Conservation (phyloP, 2,797 vertebrate genomes). For the Poecilia wingei region DNA sequence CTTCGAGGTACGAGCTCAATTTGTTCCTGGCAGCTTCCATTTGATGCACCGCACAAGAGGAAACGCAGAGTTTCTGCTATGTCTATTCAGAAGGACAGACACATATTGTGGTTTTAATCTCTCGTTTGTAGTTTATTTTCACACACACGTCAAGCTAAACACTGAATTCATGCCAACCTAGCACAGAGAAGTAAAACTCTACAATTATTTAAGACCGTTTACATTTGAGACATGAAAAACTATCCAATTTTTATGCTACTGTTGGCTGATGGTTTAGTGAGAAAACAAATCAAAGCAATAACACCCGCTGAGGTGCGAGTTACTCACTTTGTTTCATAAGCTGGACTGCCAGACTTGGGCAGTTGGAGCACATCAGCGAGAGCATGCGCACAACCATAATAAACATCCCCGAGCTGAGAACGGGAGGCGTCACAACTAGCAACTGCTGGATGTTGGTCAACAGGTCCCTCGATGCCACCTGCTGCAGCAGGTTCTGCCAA, state of each 20-base stretch:
- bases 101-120: conserved; percentile 11
- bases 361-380: conserved; percentile 99
- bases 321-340: conserved; percentile 99
- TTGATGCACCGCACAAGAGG: conserved; percentile 96
- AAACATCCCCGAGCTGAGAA: conserved; percentile 99
- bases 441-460: conserved; percentile 98
- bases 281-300: neutral
- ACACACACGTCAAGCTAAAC: neutral
- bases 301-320: neutral
- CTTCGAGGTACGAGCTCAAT: conserved; percentile 98
- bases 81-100: conserved; percentile 80
- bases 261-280: neutral
- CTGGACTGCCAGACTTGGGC: conserved; percentile 95
- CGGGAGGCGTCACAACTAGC: conserved; percentile 95
- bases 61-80: conserved; percentile 99
- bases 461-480: conserved; percentile 96
- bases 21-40: conserved; percentile 98
- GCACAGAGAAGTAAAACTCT: neutral
- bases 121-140: neutral
- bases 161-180: neutral
- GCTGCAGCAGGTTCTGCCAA: conserved; percentile 95
- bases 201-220: neutral
- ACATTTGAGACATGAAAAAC: neutral
- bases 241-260: neutral
- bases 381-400: conserved; percentile 99